phyloP scores from a whole-genome alignment of 2,888 invertebrate species.

The Odontothrips loti region DNA sequence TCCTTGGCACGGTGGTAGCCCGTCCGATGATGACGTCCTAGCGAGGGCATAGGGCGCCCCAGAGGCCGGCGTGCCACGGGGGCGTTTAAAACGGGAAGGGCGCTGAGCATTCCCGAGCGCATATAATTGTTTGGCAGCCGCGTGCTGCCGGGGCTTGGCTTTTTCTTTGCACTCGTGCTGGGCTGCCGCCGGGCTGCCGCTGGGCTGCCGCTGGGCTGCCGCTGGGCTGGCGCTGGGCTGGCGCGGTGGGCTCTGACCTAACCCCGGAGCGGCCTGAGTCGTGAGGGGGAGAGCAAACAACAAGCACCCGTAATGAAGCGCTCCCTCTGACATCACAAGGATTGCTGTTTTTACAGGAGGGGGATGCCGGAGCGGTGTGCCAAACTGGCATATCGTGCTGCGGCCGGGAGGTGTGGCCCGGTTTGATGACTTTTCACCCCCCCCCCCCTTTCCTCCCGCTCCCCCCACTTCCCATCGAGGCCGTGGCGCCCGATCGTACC shows the following conservation, averaged over 20 bases:
- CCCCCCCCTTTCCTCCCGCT: too few species aligned
- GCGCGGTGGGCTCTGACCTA: not conserved
- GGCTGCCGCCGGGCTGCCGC: not conserved
- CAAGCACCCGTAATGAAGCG: slow-evolving; percentile 1
- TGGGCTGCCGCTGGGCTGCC: not conserved
- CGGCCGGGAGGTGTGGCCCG: too few species aligned
- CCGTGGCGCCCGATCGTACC: too few species aligned
- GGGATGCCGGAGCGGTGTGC: too few species aligned
- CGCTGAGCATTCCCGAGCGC: not conserved
- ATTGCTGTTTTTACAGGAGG: not conserved
- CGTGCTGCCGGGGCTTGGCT: not conserved
- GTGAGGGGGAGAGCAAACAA: not conserved
- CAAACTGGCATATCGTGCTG: too few species aligned
- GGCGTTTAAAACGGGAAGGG: slow-evolving; percentile 26
- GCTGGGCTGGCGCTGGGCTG: too few species aligned
- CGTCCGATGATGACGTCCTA: too few species aligned
- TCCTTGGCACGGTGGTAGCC: not conserved
- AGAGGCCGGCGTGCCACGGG: not conserved
- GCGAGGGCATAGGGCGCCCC: not conserved
- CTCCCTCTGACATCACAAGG: not conserved
- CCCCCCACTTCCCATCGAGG: too few species aligned
- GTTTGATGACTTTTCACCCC: too few species aligned
- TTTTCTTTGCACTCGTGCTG: not conserved
- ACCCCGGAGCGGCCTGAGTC: not conserved
- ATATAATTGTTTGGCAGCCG: slow-evolving; percentile 13